Base-by-base conservation (phyloP, 1,140 invertebrate genomes). In the Hydropsyche tenuis region DNA sequence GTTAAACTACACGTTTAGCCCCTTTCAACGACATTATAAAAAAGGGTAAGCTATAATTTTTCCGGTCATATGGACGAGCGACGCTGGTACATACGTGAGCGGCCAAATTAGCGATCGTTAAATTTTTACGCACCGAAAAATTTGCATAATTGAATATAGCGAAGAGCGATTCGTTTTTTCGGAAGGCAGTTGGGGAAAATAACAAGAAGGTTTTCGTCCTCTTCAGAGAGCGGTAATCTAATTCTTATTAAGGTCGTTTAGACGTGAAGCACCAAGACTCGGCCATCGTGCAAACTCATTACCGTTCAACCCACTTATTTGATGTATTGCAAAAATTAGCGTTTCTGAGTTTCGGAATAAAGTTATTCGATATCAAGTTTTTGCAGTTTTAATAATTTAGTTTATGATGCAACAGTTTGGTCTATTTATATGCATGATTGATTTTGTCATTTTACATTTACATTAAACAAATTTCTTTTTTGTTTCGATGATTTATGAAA, bases 41-140 rank as follows among this genome's bases (percentile, higher is more conserved):
- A 37, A 37, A 37, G 30, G 30, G 30, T 37, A 37, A 37, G 23
- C 56, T 60, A 60, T 27, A 60, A 53, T 27, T 23, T 60, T 60
- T 60, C 56, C 56, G 56, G 56, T 60, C 56, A 14, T 23, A 37
- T 37, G 56, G 12, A 23, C 27, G 37, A 30, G 14, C 30, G 16
- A 37, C 30, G 30, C 30, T 37, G 9, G 30, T 37, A 37, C 30
- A 37, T 37, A 37, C 30, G 30, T 37, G 30, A 37, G 30, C 30
- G 56, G 56, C 23, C 11, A 73, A 72, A 73, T 73, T 73, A 73
- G 62, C 27, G 60, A 51, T 73, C 71, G 71, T 73, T 73, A 73
- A 73, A 73, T 73, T 73, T 73, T 73, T 65, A 73, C 71, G 71
- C 71, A 73, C 71, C 42, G 63, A 18, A 65, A 73, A 73, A 64